phyloP scores from a whole-genome alignment of 2,888 invertebrate genomes.

The Neoaliturus tenellus region DNA sequence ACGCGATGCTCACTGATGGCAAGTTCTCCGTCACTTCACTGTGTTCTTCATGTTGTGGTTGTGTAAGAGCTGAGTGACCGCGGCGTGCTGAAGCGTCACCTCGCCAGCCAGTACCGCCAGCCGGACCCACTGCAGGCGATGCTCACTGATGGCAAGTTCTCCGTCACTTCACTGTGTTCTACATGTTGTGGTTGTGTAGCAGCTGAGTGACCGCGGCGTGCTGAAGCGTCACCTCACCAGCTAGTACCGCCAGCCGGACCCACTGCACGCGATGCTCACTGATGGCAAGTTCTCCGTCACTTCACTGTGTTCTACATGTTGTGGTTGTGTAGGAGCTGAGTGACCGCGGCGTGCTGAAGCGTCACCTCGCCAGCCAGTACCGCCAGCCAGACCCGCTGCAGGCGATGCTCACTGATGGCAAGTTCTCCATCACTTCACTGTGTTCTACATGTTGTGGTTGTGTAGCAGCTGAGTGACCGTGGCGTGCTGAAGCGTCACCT shows the following conservation, averaged over 20 bases:
- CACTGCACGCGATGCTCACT: conserved; percentile 60
- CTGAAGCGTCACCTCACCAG: conserved; percentile 70
- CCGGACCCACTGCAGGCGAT: conserved; percentile 61
- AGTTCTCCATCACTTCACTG: conserved; percentile 56
- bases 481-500: conserved; percentile 72
- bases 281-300: conserved; percentile 58
- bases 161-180: conserved; percentile 42
- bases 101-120: conserved; percentile 57
- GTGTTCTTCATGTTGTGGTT: too few relatives aligned
- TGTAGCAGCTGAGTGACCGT: conserved; percentile 73
- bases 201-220: conserved; percentile 72
- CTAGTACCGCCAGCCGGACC: conserved; percentile 60
- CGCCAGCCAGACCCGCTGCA: conserved; percentile 60
- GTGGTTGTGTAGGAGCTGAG: conserved; percentile 74
- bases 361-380: conserved; percentile 60
- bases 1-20: conserved; percentile 54
- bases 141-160: conserved; percentile 57
- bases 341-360: conserved; percentile 73
- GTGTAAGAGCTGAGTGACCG: neutral
- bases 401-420: conserved; percentile 59
- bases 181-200: conserved; percentile 68
- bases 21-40: neutral
- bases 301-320: too few relatives aligned
- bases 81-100: conserved; percentile 72
- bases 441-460: neutral